Evolutionary conservation across 2,888 invertebrate genomes (phyloP), one percentile per base, ranked within the genome.

Genomic region (Microctonus aethiopoides): DNA sequence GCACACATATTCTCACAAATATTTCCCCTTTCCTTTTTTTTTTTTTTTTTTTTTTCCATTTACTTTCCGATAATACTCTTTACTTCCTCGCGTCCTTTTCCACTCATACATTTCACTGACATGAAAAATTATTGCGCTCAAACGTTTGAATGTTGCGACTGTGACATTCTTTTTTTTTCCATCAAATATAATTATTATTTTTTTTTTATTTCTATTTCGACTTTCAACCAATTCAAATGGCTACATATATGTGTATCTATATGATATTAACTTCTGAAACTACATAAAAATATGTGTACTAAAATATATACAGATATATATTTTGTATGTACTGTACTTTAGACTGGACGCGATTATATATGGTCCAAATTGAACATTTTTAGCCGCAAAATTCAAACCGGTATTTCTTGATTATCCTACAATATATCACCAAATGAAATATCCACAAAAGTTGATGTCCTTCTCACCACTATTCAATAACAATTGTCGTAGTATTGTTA

Each of bases 71-170:
- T 16, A 16, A 13, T n/a, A n/a, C n/a, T 29, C 59, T 34, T 63
- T 29, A 26, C 16, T 63, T 20, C 51, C 9, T 20, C 64, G 56
- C 64, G 56, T 60, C 59, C 57, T 67, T 63, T 65, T 70, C 65
- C 56, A 20, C 51, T 61, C 69, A 70, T 72, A 64, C 67, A 68
- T 63, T 70, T 67, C 26, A 70, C 67, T 70, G 64, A 70, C 72
- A 70, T 72, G 70, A 70, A 70, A 70, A 70, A 62, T 70, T 62
- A n/a, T n/a, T n/a, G n/a, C 36, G 61, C 62, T 62, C 34, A 62
- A 67, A 41, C 29, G 22, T 51, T 22, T 39, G 24, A 61, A 61
- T 41, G 52, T 29, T 29, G 16, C 56, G 57, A 66, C 67, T 52
- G 46, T 67, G 56, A 66, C 56, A 70, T 66, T 57, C 62, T 70